Evolutionary conservation across 2,797 vertebrate species (phyloP).

Genomic region (Neopelma chrysocephalum): DNA sequence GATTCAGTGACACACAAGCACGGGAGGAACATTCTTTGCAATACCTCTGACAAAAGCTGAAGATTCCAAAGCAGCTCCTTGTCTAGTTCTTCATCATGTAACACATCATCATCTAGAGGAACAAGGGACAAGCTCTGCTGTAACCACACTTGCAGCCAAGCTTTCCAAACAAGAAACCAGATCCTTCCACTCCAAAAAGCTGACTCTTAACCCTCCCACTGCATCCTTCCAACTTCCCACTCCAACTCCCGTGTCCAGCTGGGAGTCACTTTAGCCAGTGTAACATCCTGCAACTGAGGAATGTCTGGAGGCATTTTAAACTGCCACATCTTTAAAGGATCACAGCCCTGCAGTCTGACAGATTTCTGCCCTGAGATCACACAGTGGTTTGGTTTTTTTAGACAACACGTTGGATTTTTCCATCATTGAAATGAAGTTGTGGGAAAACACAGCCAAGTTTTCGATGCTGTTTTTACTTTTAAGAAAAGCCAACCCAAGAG

Average conservation of each 20-base stretch:
- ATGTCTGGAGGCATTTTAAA: neutral
- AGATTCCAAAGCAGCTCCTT: slow-evolving; percentile 97
- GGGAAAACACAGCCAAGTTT: neutral
- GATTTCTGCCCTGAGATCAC: neutral
- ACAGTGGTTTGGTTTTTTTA: neutral
- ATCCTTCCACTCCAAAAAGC: neutral
- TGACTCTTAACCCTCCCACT: neutral
- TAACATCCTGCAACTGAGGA: neutral
- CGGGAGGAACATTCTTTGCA: neutral
- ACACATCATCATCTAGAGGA: slow-evolving; percentile 91
- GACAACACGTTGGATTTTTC: neutral
- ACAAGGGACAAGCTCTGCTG: slow-evolving; percentile 26
- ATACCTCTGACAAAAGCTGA: slow-evolving; percentile 96
- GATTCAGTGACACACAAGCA: neutral
- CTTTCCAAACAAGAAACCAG: neutral
- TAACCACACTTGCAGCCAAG: neutral
- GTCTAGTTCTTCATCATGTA: slow-evolving; percentile 93
- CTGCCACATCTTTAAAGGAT: neutral
- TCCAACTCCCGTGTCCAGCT: neutral
- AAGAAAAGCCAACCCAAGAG: neutral
- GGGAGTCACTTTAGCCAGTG: neutral
- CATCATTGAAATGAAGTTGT: neutral
- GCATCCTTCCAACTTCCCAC: neutral
- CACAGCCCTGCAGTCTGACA: neutral
- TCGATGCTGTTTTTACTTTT: neutral